These are phyloP conservation scores for Steinernema feltiae DNA, from an alignment of 1,140 invertebrate genomes.

Conservation along the genomic window DNA sequence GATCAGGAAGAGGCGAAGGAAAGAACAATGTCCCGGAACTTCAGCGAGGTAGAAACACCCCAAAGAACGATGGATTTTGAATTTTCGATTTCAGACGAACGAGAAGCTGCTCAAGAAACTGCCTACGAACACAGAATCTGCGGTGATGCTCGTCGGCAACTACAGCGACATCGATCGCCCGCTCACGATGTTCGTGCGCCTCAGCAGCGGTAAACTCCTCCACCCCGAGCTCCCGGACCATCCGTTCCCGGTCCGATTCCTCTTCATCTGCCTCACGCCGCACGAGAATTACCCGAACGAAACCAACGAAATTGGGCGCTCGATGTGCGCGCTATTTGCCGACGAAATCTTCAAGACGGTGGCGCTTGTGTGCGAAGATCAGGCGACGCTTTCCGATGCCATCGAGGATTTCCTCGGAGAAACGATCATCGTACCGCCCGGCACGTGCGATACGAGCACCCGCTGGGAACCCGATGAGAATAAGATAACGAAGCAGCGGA, in stretches of 20 bases:
- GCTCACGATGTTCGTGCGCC: slow-evolving; percentile 53
- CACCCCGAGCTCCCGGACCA: slow-evolving; percentile 58
- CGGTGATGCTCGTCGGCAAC: slow-evolving; percentile 58
- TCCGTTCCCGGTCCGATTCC: slow-evolving; percentile 57
- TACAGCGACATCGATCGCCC: slow-evolving; percentile 52
- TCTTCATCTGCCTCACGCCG: slow-evolving; percentile 57
- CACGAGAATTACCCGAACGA: slow-evolving; percentile 22
- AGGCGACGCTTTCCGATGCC: slow-evolving; percentile 50
- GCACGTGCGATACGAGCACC: slow-evolving; percentile 56
- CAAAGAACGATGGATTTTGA: neutral
- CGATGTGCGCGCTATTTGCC: slow-evolving; percentile 55
- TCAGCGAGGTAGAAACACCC: neutral
- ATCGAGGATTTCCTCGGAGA: slow-evolving; percentile 58
- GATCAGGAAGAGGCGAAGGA: neutral
- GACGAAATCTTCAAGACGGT: slow-evolving; percentile 58
- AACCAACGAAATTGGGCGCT: slow-evolving; percentile 39
- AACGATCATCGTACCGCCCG: slow-evolving; percentile 58
- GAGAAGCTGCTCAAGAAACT: slow-evolving; percentile 58
- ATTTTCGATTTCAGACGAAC: neutral
- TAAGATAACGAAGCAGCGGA: neutral
- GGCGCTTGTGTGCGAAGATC: slow-evolving; percentile 52
- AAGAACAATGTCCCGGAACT: neutral
- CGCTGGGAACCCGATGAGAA: slow-evolving; percentile 25
- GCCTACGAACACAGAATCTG: slow-evolving; percentile 57
- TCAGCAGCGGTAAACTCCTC: slow-evolving; percentile 39